A percentile compares a stretch with the other conserved stretches of the same genome.
phyloP scores from a whole-genome alignment of 2,888 invertebrate species.

The Pristionchus mayeri region DNA sequence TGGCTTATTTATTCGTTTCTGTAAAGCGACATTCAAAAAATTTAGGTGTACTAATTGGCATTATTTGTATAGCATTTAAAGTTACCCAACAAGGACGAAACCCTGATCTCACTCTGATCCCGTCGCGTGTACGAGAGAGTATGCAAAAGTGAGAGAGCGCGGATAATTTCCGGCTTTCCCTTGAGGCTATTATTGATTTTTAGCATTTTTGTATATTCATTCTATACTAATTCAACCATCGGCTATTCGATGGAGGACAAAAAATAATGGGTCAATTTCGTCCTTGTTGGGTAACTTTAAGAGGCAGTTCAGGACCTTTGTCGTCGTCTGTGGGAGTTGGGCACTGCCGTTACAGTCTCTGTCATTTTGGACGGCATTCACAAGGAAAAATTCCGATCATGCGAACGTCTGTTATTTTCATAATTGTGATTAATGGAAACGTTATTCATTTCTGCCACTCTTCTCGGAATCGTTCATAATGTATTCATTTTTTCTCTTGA shows the following conservation, averaged over 20 bases:
- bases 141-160: too few species aligned
- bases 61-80: background rate
- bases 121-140: too few species aligned
- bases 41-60: too few species aligned
- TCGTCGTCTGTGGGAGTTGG: conserved; percentile 4
- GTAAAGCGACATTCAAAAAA: too few species aligned
- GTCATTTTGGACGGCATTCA: conserved; percentile 23
- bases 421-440: background rate
- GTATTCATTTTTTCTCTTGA: background rate
- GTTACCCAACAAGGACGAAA: too few species aligned
- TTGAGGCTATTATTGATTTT: too few species aligned
- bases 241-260: too few species aligned
- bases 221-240: too few species aligned
- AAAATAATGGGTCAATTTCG: background rate
- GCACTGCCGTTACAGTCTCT: background rate
- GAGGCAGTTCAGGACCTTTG: background rate
- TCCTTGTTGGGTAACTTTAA: background rate
- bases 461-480: background rate
- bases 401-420: background rate
- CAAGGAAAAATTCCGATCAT: background rate
- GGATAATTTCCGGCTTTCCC: too few species aligned
- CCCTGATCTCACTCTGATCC: too few species aligned
- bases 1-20: background rate
- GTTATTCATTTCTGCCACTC: background rate
- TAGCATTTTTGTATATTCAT: too few species aligned